These are phyloP conservation scores for Drosophila formosana DNA, from an alignment of 2,888 invertebrate genomes.

Conservation along the genomic window DNA sequence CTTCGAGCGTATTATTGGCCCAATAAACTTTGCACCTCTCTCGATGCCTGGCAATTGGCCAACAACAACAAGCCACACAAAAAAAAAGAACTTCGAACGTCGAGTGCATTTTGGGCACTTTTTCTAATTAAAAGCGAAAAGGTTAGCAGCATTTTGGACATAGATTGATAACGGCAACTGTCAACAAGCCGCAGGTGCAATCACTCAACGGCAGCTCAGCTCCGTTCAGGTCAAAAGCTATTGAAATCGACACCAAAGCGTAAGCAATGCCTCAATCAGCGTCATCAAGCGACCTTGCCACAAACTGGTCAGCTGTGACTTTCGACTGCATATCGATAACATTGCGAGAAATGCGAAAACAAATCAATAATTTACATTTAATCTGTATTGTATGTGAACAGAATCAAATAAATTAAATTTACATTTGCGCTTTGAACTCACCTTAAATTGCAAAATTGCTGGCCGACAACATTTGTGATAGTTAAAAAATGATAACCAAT, in stretches of 20 bases:
- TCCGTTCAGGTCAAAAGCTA: conserved; percentile 4
- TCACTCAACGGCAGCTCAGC: conserved; percentile 18
- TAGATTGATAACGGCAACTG: conserved; percentile 24
- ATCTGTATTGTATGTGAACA: not conserved
- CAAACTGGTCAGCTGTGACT: conserved; percentile 10
- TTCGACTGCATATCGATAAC: not conserved
- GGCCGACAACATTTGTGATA: conserved; percentile 61
- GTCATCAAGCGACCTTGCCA: conserved; percentile 22
- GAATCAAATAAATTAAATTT: not conserved
- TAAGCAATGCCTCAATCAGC: conserved; percentile 5
- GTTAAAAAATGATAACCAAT: conserved; percentile 17
- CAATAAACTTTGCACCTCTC: conserved; percentile 76
- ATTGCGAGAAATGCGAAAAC: not conserved
- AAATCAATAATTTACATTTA: not conserved
- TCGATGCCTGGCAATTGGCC: conserved; percentile 56
- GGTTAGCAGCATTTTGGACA: conserved; percentile 4
- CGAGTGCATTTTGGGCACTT: conserved; percentile 23
- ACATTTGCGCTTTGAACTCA: conserved; percentile 40
- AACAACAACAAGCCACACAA: conserved; percentile 13
- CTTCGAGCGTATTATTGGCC: conserved; percentile 62
- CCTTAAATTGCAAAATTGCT: conserved; percentile 57
- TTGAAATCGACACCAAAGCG: conserved; percentile 25
- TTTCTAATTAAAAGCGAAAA: conserved; percentile 34
- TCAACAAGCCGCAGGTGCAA: conserved; percentile 3
- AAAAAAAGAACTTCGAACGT: conserved; percentile 11